A percentile compares a stretch with the other conserved stretches of the same genome.
phyloP scores from a whole-genome alignment of 2,113 vertebrate species.

The Ceyx margarethae region DNA sequence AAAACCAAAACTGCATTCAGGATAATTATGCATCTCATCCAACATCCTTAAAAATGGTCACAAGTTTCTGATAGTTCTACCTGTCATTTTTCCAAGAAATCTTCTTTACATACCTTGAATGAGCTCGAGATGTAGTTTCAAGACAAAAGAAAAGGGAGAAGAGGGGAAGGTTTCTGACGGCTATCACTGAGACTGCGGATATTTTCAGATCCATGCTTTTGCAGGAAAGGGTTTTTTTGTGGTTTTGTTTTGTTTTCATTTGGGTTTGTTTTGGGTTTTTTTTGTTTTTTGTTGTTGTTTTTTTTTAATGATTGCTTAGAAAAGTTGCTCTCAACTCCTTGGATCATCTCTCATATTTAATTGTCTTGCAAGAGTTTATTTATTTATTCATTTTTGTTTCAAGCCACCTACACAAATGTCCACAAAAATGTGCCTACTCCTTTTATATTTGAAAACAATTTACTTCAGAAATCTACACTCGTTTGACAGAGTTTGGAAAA shows the following conservation, averaged over 20 bases:
- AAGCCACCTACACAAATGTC: neutral
- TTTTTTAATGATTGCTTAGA: neutral
- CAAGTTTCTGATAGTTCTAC: neutral
- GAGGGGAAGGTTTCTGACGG: neutral
- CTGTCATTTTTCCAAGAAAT: neutral
- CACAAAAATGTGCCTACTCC: neutral
- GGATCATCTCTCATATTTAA: neutral
- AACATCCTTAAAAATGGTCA: constrained; percentile 9
- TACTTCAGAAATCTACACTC: neutral
- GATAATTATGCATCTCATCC: neutral
- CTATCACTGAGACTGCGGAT: neutral
- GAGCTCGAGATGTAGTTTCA: neutral
- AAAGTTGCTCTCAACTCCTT: neutral
- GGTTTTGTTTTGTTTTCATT: too few relatives aligned
- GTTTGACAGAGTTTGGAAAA: neutral
- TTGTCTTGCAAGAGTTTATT: neutral
- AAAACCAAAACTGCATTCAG: constrained; percentile 3
- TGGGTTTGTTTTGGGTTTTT: too few relatives aligned
- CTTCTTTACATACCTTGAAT: neutral
- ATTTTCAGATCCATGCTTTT: neutral
- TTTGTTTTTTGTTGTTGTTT: too few relatives aligned
- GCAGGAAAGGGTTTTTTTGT: neutral
- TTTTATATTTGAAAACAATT: neutral
- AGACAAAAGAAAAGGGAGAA: neutral
- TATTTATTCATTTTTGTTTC: neutral